Evolutionary conservation across 2,888 invertebrate genomes (phyloP), one percentile per base, ranked within the genome.

Genomic region (Trachelus iudaicus): DNA sequence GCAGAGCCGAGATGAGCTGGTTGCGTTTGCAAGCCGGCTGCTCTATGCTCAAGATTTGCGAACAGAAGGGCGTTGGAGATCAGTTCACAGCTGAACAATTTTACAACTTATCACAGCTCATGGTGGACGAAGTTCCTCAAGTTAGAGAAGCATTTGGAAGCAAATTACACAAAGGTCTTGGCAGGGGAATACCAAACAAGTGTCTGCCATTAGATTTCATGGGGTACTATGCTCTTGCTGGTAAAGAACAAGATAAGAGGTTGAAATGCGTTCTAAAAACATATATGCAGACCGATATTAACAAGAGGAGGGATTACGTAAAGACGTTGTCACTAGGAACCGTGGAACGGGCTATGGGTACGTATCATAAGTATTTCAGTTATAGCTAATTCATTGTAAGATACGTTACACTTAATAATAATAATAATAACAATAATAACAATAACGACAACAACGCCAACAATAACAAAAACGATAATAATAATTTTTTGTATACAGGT

Each of bases 41-140:
- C 91, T 98, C 98, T 75, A 98, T 99, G 97, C 92, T 99, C 76
- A 99, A 98, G 93, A 96, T 99, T 75, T 98, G 98, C 92, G 98
- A 99, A 89, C 98, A 99, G 92, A 98, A 98, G 89, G 97, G 97
- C 75, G 99, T 98, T 77, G 97, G 98, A 0, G 98, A 98, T 91
- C 97, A 98, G 91, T 97, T 97, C 90, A 97, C 96, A 3, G 96
- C 97, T 0, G 98, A 98, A 86, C 98, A 99, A 93, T 99, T 98
- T 93, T 98, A 98, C 90, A 97, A 97, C 89, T 93, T 99, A 56
- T 97, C 98, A 1, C 95, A 96, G 87, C 94, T 99, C 79, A 97
- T 99, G 95, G 95, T 96, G 95, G 95, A 96, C 83, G 96, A 96
- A 77, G 97, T 97, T 77, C 94, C 95, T 76, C 95, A 97, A 94